A percentile compares a stretch with the other conserved stretches of the same genome.
phyloP scores from a whole-genome alignment of 1,140 invertebrate species.

The Drosophila varians region DNA sequence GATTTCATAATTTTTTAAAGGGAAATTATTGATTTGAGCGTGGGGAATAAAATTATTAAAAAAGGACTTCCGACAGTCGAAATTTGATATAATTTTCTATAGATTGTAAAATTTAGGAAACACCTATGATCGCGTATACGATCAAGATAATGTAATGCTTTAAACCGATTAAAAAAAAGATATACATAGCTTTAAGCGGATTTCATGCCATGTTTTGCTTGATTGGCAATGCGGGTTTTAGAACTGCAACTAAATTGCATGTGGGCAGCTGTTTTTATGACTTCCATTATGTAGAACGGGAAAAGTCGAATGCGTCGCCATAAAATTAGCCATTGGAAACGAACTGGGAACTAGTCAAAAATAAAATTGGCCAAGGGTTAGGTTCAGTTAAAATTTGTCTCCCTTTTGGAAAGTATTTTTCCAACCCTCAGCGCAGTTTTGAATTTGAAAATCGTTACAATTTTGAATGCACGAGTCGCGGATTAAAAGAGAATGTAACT shows the following conservation, averaged over 20 bases:
- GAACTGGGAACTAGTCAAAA: constrained; percentile 36
- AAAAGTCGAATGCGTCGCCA: constrained; percentile 46
- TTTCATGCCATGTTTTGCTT: constrained; percentile 28
- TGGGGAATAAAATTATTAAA: constrained; percentile 2
- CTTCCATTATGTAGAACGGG: constrained; percentile 44
- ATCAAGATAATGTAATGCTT: constrained; percentile 21
- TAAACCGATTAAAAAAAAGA: constrained; percentile 44
- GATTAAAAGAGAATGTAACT: constrained; percentile 48
- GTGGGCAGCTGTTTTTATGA: constrained; percentile 79
- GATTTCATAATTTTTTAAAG: constrained; percentile 66
- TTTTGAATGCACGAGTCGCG: constrained; percentile 65
- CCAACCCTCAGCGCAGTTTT: constrained; percentile 45
- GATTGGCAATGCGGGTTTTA: constrained; percentile 53
- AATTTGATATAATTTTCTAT: constrained; percentile 3
- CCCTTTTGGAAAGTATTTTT: constrained; percentile 19
- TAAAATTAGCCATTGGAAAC: constrained; percentile 68
- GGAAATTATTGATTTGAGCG: constrained; percentile 58
- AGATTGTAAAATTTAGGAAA: too few species aligned
- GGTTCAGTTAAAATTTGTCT: constrained; percentile 21
- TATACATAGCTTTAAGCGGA: constrained; percentile 63
- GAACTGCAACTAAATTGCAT: constrained; percentile 47
- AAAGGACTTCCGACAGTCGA: constrained; percentile 26
- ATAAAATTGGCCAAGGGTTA: constrained; percentile 57
- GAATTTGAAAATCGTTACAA: constrained; percentile 72
- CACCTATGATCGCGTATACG: background rate